These are phyloP conservation scores for Phoronis australis DNA, from an alignment of 2,888 invertebrate genomes.

Conservation along the genomic window DNA sequence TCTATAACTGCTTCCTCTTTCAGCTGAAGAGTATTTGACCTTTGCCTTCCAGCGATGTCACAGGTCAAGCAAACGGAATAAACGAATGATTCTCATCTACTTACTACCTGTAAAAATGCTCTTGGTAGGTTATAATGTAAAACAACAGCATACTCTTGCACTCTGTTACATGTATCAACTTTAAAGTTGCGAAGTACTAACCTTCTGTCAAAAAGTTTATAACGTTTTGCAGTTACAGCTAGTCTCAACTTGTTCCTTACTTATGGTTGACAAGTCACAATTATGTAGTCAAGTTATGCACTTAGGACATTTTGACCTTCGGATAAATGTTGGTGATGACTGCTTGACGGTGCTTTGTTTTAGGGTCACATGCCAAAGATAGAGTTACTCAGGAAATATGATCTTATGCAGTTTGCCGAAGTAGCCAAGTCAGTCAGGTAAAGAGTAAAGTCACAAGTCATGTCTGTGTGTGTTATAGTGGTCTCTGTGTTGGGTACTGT, in stretches of 20 bases:
- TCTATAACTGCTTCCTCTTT: constrained; percentile 45
- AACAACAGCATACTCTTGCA: too few relatives aligned
- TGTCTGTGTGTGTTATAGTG: too few relatives aligned
- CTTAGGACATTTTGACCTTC: background rate
- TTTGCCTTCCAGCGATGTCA: constrained; percentile 93
- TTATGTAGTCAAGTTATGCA: background rate
- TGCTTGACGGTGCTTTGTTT: constrained; percentile 15
- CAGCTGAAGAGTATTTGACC: constrained; percentile 83
- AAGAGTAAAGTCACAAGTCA: too few relatives aligned
- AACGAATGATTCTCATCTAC: constrained; percentile 87
- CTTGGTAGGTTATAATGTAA: constrained; percentile 60
- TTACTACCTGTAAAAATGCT: constrained; percentile 96
- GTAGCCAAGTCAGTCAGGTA: constrained; percentile 77
- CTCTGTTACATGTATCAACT: too few relatives aligned
- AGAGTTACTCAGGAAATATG: constrained; percentile 77
- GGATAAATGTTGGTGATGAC: background rate
- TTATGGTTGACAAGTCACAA: too few relatives aligned
- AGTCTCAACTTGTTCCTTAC: too few relatives aligned
- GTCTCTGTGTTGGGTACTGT: too few relatives aligned
- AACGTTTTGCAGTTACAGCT: too few relatives aligned
- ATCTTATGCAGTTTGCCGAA: constrained; percentile 84
- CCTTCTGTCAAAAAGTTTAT: too few relatives aligned
- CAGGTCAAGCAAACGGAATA: constrained; percentile 70
- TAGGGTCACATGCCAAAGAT: constrained; percentile 87
- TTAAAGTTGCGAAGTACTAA: too few relatives aligned